phyloP scores from a whole-genome alignment of 2,113 vertebrate species.

The Colinus virginianus region DNA sequence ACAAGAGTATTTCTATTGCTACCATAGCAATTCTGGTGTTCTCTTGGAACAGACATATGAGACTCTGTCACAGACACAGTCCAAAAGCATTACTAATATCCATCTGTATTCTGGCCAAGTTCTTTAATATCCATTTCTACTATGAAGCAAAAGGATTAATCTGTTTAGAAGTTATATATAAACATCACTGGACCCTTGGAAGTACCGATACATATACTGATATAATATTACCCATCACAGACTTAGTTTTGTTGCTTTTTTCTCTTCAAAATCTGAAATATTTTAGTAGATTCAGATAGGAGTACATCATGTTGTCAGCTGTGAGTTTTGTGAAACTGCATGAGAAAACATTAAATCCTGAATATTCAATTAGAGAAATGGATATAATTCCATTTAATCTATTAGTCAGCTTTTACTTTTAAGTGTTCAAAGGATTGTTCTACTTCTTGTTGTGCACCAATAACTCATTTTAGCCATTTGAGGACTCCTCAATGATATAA shows the following conservation, averaged over 20 bases:
- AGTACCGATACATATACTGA: background rate
- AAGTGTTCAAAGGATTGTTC: background rate
- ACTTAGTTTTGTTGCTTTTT: background rate
- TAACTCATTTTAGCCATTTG: too few relatives aligned
- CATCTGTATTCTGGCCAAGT: conserved; percentile 18
- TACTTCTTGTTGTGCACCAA: conserved; percentile 20
- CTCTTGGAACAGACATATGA: conserved; percentile 20
- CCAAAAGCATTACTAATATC: background rate
- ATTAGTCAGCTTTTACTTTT: conserved; percentile 22
- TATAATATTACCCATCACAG: background rate
- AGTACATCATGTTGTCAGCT: background rate
- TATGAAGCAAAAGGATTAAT: conserved; percentile 24
- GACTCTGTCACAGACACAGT: background rate
- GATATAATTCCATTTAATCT: conserved; percentile 65
- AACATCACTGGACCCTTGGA: background rate
- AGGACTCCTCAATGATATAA: background rate
- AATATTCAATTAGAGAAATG: conserved; percentile 62
- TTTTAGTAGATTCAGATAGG: background rate
- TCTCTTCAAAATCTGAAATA: background rate
- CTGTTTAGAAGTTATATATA: background rate
- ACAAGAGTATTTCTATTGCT: conserved; percentile 35
- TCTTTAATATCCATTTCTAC: conserved; percentile 4
- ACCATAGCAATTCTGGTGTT: conserved; percentile 14
- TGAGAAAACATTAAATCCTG: background rate
- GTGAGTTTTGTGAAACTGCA: background rate